Base-by-base conservation (phyloP, 2,113 vertebrate genomes). In the Melospiza melodia region DNA sequence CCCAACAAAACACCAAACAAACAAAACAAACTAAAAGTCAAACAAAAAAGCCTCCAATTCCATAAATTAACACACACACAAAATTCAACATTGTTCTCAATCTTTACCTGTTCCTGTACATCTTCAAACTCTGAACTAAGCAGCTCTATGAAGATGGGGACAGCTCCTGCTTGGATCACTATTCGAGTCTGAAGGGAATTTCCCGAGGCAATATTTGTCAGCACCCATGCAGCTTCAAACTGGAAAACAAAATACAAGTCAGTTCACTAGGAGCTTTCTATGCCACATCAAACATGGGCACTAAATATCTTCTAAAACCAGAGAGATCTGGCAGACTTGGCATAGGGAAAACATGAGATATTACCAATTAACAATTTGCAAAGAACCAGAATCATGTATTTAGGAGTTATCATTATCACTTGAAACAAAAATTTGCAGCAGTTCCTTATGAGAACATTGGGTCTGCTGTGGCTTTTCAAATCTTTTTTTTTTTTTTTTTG, bases 141-240 rank as follows among this genome's bases (percentile, higher is more conserved):
- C 96, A 99, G 98, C 94, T 99, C 99, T 96, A 99, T 99, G 97
- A 99, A 99, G 97, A 99, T 99, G 76, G 99, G 99, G 52, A 99
- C 99, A 9, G 99, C 99, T 87, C 99, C 99, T 57, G 99, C 99
- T 96, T 99, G 99, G 97, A 99, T 99, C 75, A 99, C 99, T 97
- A 99, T 99, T 48, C 99, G 98, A 17, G 99, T 99, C 98, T 99
- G 99, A 97, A 99, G 98, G 75, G 99, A 99, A 68, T 99, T 99
- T 74, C 99, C 99, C 37, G 99, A 99, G 65, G 99, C 99, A 93
- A 99, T 99, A 98, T 99, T 99, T 82, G 99, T 99, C 98, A 99
- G 97, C 68, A 99, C 99, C 99, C 99, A 99, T 0, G 99, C 99
- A 84, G 99, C 99, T 97, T 99, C 99, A 97, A 99, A 99, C 99